phyloP scores from a whole-genome alignment of 2,113 vertebrate genomes.

The Enhydra lutris region DNA sequence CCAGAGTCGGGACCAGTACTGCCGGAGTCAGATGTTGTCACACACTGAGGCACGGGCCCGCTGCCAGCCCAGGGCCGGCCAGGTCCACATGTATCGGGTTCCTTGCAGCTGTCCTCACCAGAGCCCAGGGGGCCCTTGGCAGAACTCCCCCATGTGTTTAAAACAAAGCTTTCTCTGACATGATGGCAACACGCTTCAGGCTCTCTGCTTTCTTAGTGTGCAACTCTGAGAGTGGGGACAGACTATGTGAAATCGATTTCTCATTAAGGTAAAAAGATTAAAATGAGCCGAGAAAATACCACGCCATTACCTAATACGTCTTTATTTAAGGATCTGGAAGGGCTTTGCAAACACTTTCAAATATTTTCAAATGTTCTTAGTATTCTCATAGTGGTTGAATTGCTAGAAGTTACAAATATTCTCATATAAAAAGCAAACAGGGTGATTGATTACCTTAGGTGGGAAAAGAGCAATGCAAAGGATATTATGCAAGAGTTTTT shows the following conservation, averaged over 20 bases:
- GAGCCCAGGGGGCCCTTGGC: background rate
- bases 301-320: background rate
- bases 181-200: background rate
- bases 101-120: conserved; percentile 54
- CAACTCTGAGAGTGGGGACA: background rate
- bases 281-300: background rate
- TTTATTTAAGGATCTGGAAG: background rate
- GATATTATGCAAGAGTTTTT: background rate
- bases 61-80: background rate
- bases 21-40: background rate
- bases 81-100: background rate
- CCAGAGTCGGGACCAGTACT: background rate
- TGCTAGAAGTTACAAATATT: background rate
- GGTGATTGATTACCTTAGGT: background rate
- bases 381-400: no score
- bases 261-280: background rate
- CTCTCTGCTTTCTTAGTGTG: no score
- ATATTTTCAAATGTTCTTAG: background rate
- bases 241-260: background rate
- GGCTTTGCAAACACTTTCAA: background rate
- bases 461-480: background rate
- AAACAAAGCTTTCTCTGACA: background rate
- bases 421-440: background rate
- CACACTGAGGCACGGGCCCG: background rate
- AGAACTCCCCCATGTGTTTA: background rate